Base-by-base conservation (phyloP, 2,888 invertebrate genomes). In the Opisthograptis luteolata region DNA sequence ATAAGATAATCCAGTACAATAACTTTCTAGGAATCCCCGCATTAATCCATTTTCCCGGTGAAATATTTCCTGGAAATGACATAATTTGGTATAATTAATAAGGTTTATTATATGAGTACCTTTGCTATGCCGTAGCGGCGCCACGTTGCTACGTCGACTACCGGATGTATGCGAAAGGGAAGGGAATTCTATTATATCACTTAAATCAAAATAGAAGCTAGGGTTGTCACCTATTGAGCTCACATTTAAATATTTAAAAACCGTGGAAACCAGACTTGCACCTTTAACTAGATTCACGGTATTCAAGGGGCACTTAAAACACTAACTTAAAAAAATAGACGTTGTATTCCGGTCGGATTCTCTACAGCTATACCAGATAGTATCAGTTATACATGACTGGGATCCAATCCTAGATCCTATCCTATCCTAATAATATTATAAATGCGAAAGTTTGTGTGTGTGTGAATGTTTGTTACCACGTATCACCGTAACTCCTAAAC, bases 41-140 rank as follows among this genome's bases (percentile, higher is more conserved):
- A n/a, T 40, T 32, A 27, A 27, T 46, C 8, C 32, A 34, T 46
- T 27, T 7, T 10, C 19, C 7, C 13, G 10, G 9, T 36, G 14
- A 36, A 9, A 42, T 24, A 48, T 48, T 48, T 24, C 15, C 30
- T 17, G 22, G 28, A 41, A 30, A 28, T 40, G 31, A 39, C 22
- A 25, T 46, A 39, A 37, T 45, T 28, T 34, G 19, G 24, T 40
- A 15, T 27, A 28, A 35, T 40, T 40, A 40, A 32, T 31, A 28
- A 35, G 20, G 15, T 27, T 40, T 47, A 32, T n/a, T 24, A 30
- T 15, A 3, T 8, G 22, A n/a, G 30, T 17, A 31, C 5, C 9
- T 24, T 31, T 31, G 37, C 24, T 22, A 28, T 8, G 13, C 10
- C 9, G 28, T 13, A 13, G n/a, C n/a, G n/a, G n/a, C n/a, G n/a